Base-by-base conservation (phyloP, 2,888 invertebrate species). In the Perizoma flavofasciatum region DNA sequence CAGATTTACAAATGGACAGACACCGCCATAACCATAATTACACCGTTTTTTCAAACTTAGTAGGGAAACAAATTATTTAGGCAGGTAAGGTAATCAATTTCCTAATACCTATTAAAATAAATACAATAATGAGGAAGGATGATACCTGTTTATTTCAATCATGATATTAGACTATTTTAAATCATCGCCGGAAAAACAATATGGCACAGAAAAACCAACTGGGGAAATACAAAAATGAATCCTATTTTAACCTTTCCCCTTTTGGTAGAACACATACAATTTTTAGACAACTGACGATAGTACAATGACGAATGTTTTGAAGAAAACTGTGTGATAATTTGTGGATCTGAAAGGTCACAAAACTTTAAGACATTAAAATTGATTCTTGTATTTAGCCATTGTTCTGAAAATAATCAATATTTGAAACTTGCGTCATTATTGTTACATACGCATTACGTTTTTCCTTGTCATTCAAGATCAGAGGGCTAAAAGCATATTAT, bases 371-470 rank as follows among this genome's bases (percentile, higher is more conserved):
- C 4, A 7, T 39, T 7, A 39, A 39, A 5, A 39, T 39, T 39
- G 7, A 7, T 39, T 39, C 7, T 39, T 39, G 39, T 7, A 5
- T n/a, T 3, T 10, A 0, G 11, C 40, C 34, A 41, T 54, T 48
- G 54, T 48, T 54, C 10, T 45, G 39, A 39, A 39, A 7, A 39
- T n/a, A 48, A 48, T 11, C n/a, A 54, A 47, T 33, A 53, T 32
- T 37, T 33, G 9, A 33, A 40, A 53, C 5, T 32, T 46, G 45
- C 52, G 52, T 53, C 52, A 53, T 10, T 22, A 53, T 40, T 39
- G 8, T 39, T 39, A 32, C 39, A 6, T 47, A 53, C 40, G 53
- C 33, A 41, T 40, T 9, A 47, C 5, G 5, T 47, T 53, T 47
- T 50, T 39, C 2, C 39, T 22, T 22, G 22, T 22, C 22, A 22